These are phyloP conservation scores for Patella depressa DNA, from an alignment of 2,888 invertebrate species.

Conservation along the genomic window DNA sequence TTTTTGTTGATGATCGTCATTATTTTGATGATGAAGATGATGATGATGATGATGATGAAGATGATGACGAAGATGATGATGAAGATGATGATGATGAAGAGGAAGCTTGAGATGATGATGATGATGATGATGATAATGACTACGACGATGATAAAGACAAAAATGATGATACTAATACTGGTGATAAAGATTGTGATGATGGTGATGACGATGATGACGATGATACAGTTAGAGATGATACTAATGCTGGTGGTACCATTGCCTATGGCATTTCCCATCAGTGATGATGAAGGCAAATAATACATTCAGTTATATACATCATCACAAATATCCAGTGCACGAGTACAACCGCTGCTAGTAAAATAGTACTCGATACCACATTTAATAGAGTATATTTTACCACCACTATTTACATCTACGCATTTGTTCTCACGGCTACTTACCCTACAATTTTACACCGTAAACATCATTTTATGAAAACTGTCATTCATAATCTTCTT, in stretches of 20 bases:
- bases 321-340: no score
- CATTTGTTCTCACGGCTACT: no score
- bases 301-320: no score
- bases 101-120: slow-evolving; percentile 4
- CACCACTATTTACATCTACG: no score
- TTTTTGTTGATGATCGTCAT: no score
- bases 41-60: slow-evolving; percentile 11
- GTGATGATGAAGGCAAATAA: no score
- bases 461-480: no score
- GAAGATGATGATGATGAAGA: slow-evolving; percentile 10
- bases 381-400: no score
- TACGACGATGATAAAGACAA: slow-evolving; percentile 5
- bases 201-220: slow-evolving; percentile 16
- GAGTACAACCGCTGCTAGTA: no score
- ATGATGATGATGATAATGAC: slow-evolving; percentile 11
- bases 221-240: not conserved
- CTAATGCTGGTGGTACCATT: slow-evolving; percentile 11
- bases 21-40: slow-evolving; percentile 1
- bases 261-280: not conserved
- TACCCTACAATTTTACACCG: no score
- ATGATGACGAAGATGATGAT: slow-evolving; percentile 7
- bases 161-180: slow-evolving; percentile 1
- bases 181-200: slow-evolving; percentile 5
- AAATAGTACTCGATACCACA: no score
- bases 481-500: no score